These are phyloP conservation scores for Tragelaphus buxtoni DNA, from an alignment of 2,113 vertebrate species.

Conservation along the genomic window DNA sequence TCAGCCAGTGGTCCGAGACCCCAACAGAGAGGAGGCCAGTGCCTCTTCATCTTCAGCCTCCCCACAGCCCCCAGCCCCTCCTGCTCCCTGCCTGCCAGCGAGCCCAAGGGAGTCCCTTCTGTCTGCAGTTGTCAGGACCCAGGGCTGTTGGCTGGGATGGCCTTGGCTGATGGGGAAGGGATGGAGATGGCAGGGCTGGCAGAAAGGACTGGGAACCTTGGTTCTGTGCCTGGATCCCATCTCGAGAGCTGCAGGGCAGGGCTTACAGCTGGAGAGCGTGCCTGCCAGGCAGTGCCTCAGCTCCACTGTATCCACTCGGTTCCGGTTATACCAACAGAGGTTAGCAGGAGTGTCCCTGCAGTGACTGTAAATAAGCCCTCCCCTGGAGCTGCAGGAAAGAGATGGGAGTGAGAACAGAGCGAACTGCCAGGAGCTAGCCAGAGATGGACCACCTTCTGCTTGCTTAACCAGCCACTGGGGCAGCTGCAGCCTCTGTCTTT, in stretches of 20 bases:
- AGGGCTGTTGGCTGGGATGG: background rate
- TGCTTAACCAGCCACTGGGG: accelerated
- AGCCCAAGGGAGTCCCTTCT: background rate
- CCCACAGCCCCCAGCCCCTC: accelerated
- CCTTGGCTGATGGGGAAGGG: background rate
- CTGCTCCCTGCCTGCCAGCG: accelerated
- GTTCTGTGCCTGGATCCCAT: background rate
- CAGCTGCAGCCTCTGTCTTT: background rate
- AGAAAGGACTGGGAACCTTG: background rate
- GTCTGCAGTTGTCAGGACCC: background rate
- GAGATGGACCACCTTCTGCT: background rate
- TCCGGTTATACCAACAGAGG: background rate
- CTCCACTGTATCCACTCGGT: background rate
- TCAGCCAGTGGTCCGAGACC: background rate
- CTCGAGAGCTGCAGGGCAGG: background rate
- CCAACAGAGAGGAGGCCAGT: background rate
- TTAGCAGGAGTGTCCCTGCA: background rate
- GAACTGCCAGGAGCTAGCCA: background rate
- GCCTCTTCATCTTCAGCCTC: background rate
- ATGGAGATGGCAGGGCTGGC: background rate
- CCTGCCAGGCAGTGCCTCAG: too few species aligned
- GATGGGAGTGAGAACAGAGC: background rate
- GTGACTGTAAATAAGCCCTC: background rate
- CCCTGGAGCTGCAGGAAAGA: background rate
- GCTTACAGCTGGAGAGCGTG: background rate